Base-by-base conservation (phyloP, 2,113 vertebrate species). In the Tetrao urogallus region DNA sequence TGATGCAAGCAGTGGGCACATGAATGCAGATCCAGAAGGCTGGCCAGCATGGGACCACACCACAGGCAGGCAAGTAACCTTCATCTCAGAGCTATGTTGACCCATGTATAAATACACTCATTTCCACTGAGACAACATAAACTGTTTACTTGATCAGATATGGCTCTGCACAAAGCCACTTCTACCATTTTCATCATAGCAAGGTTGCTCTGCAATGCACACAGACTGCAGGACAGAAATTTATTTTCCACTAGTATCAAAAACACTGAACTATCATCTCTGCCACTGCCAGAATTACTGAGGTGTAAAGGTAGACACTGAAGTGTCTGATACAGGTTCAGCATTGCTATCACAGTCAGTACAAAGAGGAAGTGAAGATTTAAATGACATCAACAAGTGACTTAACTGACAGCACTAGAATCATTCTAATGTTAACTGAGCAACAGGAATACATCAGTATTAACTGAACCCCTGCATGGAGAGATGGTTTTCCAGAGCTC, bases 31-130 rank as follows among this genome's bases (percentile, higher is more conserved):
- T 36, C 38, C 45, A n/a, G 69, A 86, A 74, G 27, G 45, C 24
- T 73, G 30, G 36, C 90, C 73, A 77, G 32, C 40, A 77, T 7
- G 8, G 88, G 28, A 61, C 5, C 32, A 47, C 38, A 43, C 3
- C n/a, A 43, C 25, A 20, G 40, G 25, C 14, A 42, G 70, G 17
- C 19, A 30, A 14, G 40, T 0, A 1, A 52, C 13, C 60, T 73
- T 85, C 52, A 22, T 50, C 47, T 81, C 52, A 38, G 63, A 66
- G 38, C 43, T 60, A 22, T 70, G 14, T 32, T n/a, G 42, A 28
- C 3, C 63, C 38, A 28, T 0, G 0, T 25, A 52, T 20, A 77
- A 38, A 9, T 58, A 75, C 25, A 54, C 10, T 8, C 43, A 73
- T 25, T 45, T 65, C 63, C 4, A 4, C 36, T 78, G 36, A 70